Percentiles rank a stretch among this genome's conserved stretches.
Conservation (phyloP, 2,888 invertebrate species). For the Chymomyza procnemis region DNA sequence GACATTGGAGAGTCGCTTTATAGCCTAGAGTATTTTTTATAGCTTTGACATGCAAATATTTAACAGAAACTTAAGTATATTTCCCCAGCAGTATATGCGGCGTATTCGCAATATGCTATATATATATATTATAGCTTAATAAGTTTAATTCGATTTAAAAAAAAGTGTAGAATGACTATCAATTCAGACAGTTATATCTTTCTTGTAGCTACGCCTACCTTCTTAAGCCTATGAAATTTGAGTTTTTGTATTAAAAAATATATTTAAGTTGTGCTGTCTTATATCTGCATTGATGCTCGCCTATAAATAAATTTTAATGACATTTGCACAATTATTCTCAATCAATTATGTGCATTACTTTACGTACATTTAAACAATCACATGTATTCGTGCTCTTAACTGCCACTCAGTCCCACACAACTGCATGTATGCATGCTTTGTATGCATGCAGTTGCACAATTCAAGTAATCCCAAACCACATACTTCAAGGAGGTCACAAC, state of each 20-base stretch:
- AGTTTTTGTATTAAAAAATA: no score
- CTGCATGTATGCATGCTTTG: no score
- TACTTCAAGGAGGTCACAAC: background rate
- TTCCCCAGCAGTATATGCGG: slow-evolving; percentile 23
- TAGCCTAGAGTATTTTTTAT: slow-evolving; percentile 36
- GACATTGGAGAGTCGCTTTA: slow-evolving; percentile 50
- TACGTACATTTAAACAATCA: background rate
- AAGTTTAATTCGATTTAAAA: no score
- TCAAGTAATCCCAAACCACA: slow-evolving; percentile 2
- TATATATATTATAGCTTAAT: background rate
- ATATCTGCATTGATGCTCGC: background rate
- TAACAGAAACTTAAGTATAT: slow-evolving; percentile 25
- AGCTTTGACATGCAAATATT: slow-evolving; percentile 68
- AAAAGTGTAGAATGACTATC: no score
- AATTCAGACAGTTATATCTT: no score
- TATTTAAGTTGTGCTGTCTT: no score
- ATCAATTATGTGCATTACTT: background rate
- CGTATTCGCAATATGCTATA: background rate
- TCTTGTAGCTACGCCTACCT: no score
- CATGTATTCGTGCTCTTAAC: background rate
- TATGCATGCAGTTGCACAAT: background rate
- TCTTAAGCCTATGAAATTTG: no score
- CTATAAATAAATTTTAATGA: background rate
- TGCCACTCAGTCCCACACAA: background rate
- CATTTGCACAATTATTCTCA: slow-evolving; percentile 1